These are phyloP conservation scores for Galagoides demidoff DNA, from an alignment of 2,797 vertebrate genomes.

Conservation along the genomic window DNA sequence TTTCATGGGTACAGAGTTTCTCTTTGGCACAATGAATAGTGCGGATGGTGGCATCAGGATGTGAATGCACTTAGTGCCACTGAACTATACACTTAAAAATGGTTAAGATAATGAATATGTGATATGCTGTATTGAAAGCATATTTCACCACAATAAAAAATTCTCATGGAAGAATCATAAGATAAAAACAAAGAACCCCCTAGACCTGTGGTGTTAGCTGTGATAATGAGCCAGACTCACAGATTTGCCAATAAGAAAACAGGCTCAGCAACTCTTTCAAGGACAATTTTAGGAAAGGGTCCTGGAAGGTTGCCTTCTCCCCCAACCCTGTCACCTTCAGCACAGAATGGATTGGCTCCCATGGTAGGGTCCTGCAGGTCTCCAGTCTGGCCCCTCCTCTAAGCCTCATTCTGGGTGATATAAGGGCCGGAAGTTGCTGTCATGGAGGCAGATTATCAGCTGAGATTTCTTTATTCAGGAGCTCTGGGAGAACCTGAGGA, in stretches of 20 bases:
- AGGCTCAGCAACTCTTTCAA: neutral
- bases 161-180: neutral
- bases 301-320: neutral
- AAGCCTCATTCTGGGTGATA: neutral
- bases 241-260: neutral
- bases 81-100: neutral
- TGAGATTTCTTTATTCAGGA: neutral
- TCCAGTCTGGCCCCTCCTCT: neutral
- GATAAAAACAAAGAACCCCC: neutral
- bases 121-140: neutral
- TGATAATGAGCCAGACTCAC: neutral
- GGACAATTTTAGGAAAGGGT: neutral
- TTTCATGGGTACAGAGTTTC: neutral
- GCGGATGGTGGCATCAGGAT: neutral
- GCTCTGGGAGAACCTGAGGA: neutral
- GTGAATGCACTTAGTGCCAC: neutral
- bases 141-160: neutral
- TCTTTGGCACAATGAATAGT: neutral
- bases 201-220: neutral
- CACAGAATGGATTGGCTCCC: neutral
- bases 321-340: neutral
- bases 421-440: neutral
- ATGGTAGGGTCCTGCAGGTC: no score
- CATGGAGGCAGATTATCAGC: neutral
- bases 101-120: neutral